Conservation (phyloP, 2,113 vertebrate genomes). For the Cranoglanis bouderius region DNA sequence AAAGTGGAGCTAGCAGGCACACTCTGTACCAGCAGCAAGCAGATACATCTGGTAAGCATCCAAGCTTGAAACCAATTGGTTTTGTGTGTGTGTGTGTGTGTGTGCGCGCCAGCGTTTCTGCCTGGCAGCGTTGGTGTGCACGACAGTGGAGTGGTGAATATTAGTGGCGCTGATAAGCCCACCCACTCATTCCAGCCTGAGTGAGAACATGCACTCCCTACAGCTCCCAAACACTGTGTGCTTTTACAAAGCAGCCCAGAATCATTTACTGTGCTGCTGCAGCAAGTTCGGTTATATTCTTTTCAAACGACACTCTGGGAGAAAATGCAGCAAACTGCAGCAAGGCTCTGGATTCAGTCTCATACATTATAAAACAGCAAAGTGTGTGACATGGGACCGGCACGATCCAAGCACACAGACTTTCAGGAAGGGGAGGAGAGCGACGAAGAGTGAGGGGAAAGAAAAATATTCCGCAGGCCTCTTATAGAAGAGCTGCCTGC, state of each 20-base stretch:
- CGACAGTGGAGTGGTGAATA: slow-evolving; percentile 50
- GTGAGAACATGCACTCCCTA: slow-evolving; percentile 24
- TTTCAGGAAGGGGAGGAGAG: background rate
- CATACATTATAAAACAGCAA: slow-evolving; percentile 23
- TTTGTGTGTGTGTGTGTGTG: background rate
- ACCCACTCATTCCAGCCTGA: slow-evolving; percentile 39
- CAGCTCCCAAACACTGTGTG: background rate
- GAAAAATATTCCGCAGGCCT: background rate
- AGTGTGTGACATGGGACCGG: background rate
- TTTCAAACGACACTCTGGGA: background rate
- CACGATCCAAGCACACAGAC: background rate
- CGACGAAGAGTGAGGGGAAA: background rate
- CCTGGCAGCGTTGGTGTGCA: slow-evolving; percentile 40
- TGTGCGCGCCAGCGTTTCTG: slow-evolving; percentile 37
- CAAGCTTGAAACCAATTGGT: background rate
- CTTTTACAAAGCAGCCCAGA: background rate
- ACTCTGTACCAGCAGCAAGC: slow-evolving; percentile 33
- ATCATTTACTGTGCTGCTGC: background rate
- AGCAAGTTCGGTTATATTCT: background rate
- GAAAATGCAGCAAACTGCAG: background rate
- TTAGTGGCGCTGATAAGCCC: slow-evolving; percentile 42
- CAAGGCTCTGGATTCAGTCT: background rate
- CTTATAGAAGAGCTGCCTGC: slow-evolving; percentile 1
- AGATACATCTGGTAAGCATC: slow-evolving; percentile 13
- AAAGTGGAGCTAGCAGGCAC: background rate